Percentiles rank a stretch among this genome's conserved stretches.
These are phyloP conservation scores for Euschistus heros DNA, from an alignment of 1,140 invertebrate species.

Conservation along the genomic window DNA sequence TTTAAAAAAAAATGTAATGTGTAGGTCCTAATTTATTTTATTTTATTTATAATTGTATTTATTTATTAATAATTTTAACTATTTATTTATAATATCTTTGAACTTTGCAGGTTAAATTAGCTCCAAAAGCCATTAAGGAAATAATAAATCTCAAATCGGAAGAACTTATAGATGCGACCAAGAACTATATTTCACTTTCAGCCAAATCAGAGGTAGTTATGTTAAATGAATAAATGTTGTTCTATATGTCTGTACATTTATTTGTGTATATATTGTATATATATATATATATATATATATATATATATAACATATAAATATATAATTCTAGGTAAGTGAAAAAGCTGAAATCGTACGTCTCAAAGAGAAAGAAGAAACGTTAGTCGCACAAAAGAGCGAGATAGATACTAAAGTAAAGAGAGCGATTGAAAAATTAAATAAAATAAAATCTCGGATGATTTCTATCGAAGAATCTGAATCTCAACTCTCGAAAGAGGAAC, in stretches of 20 bases:
- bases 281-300: too few species aligned
- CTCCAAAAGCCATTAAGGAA: constrained; percentile 37
- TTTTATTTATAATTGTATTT: too few species aligned
- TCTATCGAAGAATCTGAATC: constrained; percentile 1
- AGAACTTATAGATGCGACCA: constrained; percentile 42
- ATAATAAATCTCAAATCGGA: constrained; percentile 41
- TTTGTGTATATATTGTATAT: not conserved
- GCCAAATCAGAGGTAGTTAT: constrained; percentile 35
- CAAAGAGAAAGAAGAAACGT: constrained; percentile 16
- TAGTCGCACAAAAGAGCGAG: not conserved
- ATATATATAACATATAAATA: too few species aligned
- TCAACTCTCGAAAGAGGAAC: not conserved
- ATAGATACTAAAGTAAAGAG: not conserved
- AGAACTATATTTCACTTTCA: constrained; percentile 45
- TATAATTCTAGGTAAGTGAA: constrained; percentile 11
- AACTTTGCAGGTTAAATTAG: constrained; percentile 33
- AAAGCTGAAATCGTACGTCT: constrained; percentile 21
- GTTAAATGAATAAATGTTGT: not conserved
- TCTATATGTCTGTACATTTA: not conserved
- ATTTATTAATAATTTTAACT: too few species aligned
- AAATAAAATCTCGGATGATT: not conserved
- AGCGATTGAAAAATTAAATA: not conserved
- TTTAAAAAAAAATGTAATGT: too few species aligned
- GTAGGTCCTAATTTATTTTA: too few species aligned
- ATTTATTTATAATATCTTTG: constrained; percentile 28